Evolutionary conservation across 2,888 invertebrate species (phyloP).

Genomic region (Drosophila subquinaria): DNA sequence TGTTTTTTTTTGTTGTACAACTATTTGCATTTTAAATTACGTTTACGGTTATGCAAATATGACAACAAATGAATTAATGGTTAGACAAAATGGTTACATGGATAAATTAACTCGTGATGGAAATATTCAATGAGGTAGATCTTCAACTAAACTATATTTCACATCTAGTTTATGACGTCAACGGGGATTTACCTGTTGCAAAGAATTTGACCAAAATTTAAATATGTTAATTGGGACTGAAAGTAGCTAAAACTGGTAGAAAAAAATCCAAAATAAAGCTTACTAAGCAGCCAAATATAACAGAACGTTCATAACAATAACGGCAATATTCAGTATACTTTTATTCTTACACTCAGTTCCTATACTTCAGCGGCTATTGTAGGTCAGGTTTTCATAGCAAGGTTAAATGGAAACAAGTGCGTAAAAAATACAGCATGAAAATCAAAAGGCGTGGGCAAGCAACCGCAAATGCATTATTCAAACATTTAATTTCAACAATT

Average conservation of each 20-base stretch:
- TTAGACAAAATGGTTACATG: constrained; percentile 32
- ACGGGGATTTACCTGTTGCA: constrained; percentile 42
- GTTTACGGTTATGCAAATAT: constrained; percentile 64
- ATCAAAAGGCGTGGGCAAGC: too few species aligned
- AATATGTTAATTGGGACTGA: constrained; percentile 14
- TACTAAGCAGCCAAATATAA: constrained; percentile 1
- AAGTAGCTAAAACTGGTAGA: constrained; percentile 6
- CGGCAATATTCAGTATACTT: too few species aligned
- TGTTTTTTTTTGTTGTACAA: constrained; percentile 35
- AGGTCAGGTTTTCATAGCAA: too few species aligned
- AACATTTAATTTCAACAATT: too few species aligned
- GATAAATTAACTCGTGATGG: constrained; percentile 27
- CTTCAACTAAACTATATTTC: not conserved
- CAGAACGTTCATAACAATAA: not conserved
- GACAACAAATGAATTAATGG: constrained; percentile 40
- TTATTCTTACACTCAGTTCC: too few species aligned
- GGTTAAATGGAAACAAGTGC: too few species aligned
- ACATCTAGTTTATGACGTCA: constrained; percentile 53
- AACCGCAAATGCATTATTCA: too few species aligned
- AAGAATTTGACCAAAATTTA: constrained; percentile 1
- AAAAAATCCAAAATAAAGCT: constrained; percentile 3
- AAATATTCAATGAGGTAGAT: not conserved
- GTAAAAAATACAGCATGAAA: too few species aligned
- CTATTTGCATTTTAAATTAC: constrained; percentile 58
- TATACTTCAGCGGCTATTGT: too few species aligned